phyloP scores from a whole-genome alignment of 2,797 vertebrate genomes.

The Myotis pilosus region DNA sequence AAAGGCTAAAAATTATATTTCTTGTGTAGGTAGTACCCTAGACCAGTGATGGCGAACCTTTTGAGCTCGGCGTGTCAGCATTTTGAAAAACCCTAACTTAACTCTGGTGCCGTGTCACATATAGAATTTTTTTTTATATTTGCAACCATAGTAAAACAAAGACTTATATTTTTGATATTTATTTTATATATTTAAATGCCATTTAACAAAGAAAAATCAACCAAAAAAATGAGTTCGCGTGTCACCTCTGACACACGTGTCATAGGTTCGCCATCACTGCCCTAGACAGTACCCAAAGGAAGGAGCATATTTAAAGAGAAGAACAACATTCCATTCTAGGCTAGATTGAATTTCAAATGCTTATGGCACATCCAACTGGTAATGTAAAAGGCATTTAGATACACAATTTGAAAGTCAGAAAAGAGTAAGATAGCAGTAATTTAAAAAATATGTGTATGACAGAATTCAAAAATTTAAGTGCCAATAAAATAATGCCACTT shows the following conservation, averaged over 20 bases:
- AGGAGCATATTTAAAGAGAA: background rate
- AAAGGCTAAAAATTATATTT: background rate
- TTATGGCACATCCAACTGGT: background rate
- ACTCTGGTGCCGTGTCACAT: too few species aligned
- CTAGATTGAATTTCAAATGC: background rate
- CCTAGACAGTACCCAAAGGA: background rate
- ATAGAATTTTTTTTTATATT: too few species aligned
- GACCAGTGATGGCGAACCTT: too few species aligned
- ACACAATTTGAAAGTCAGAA: background rate
- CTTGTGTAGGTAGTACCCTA: background rate
- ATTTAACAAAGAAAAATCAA: too few species aligned
- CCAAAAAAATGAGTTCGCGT: too few species aligned
- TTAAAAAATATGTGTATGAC: background rate
- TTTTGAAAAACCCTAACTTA: too few species aligned
- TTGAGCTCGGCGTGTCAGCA: too few species aligned
- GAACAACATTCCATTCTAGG: background rate
- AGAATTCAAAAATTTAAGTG: constrained; percentile 17
- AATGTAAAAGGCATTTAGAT: background rate
- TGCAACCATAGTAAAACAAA: too few species aligned
- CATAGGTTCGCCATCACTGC: background rate
- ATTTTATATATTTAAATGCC: too few species aligned
- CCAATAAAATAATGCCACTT: background rate
- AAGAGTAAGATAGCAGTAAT: background rate
- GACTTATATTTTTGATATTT: too few species aligned
- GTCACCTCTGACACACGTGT: too few species aligned